Evolutionary conservation across 2,797 vertebrate genomes (phyloP).

Genomic region (Rhincodon typus): DNA sequence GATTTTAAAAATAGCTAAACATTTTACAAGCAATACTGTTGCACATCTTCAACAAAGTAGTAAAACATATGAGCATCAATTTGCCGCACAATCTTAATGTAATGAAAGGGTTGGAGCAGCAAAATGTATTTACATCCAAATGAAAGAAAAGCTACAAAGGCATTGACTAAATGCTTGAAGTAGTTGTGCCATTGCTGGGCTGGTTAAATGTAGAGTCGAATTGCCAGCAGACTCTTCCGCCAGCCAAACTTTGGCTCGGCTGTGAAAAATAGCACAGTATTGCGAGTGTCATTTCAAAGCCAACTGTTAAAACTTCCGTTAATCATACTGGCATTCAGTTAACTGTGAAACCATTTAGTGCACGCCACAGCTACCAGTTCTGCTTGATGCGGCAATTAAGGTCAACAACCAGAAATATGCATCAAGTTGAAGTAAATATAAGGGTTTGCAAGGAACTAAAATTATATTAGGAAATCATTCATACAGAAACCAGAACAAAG

Average conservation of each 20-base stretch:
- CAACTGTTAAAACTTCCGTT: constrained; percentile 52
- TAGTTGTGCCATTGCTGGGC: not conserved
- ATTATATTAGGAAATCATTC: constrained; percentile 46
- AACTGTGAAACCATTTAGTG: constrained; percentile 43
- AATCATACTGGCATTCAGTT: constrained; percentile 43
- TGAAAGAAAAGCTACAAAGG: not conserved
- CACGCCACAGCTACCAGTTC: constrained; percentile 44
- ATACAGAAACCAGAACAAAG: constrained; percentile 52
- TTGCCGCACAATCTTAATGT: not conserved
- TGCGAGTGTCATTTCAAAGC: constrained; percentile 57
- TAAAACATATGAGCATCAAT: not conserved
- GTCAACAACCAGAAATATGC: constrained; percentile 60
- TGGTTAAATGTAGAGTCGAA: not conserved
- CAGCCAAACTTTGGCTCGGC: constrained; percentile 54
- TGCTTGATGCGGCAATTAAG: constrained; percentile 50
- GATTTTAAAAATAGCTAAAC: not conserved
- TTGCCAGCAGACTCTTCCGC: constrained; percentile 40
- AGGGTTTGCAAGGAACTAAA: constrained; percentile 46
- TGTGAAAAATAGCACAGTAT: constrained; percentile 68
- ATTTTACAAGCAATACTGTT: not conserved
- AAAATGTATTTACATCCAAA: constrained; percentile 6
- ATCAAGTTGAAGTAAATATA: constrained; percentile 60
- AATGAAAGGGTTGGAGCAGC: not conserved
- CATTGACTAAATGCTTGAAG: not conserved
- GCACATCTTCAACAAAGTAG: not conserved